These are phyloP conservation scores for Lytechinus variegatus DNA, from an alignment of 35 echinoderm and acorn worm species.

Conservation along the genomic window DNA sequence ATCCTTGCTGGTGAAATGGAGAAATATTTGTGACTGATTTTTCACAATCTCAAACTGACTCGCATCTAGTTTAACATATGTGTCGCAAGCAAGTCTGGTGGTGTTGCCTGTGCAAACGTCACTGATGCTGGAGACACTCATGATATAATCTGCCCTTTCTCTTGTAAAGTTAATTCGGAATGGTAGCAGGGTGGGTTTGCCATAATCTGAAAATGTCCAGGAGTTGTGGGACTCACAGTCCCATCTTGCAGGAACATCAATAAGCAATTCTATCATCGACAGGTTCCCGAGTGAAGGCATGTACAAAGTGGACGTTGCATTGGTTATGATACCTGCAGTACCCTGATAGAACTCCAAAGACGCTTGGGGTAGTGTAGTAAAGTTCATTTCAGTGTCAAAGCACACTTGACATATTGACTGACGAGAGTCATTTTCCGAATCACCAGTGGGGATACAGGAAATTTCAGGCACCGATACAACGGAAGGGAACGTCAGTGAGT, in stretches of 20 bases:
- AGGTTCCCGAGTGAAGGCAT: background rate
- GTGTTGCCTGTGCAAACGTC: background rate
- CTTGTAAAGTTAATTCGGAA: background rate
- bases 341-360: background rate
- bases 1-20: background rate
- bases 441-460: background rate
- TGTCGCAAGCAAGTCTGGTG: background rate
- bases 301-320: background rate
- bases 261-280: background rate
- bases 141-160: background rate
- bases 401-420: background rate
- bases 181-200: background rate
- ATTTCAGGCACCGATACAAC: background rate
- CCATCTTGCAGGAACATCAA: slow-evolving; percentile 11
- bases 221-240: background rate
- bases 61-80: background rate
- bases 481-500: background rate
- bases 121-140: background rate
- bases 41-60: background rate
- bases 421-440: background rate
- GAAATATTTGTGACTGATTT: background rate
- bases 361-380: background rate
- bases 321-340: background rate
- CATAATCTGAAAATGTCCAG: background rate
- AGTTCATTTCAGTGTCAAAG: background rate